A percentile compares a stretch with the other conserved stretches of the same genome.
phyloP scores from a whole-genome alignment of 2,113 vertebrate genomes.

The Hymenochirus boettgeri region DNA sequence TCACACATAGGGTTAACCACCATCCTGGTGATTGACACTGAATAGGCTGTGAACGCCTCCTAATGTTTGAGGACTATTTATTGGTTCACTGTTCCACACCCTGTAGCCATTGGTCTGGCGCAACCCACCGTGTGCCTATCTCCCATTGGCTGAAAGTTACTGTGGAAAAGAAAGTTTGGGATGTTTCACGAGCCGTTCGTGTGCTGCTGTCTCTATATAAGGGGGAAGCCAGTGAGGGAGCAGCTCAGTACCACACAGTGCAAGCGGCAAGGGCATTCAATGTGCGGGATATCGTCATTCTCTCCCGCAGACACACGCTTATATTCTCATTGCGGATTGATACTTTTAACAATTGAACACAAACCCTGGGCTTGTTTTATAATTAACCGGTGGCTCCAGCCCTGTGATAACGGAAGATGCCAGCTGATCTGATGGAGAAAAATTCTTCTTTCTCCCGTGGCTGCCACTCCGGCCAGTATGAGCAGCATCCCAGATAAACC shows the following conservation, averaged over 20 bases:
- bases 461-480: slow-evolving; percentile 86
- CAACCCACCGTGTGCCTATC: slow-evolving; percentile 88
- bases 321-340: too few species aligned
- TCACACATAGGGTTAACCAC: slow-evolving; percentile 60
- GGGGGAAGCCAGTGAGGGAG: slow-evolving; percentile 71
- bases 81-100: slow-evolving; percentile 74
- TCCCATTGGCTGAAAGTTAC: slow-evolving; percentile 94
- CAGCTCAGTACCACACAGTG: slow-evolving; percentile 56
- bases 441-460: slow-evolving; percentile 85
- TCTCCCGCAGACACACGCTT: background rate
- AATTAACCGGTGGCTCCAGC: background rate
- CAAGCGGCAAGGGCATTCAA: background rate
- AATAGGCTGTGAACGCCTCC: slow-evolving; percentile 58
- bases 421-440: slow-evolving; percentile 94
- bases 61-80: slow-evolving; percentile 67
- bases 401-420: slow-evolving; percentile 70
- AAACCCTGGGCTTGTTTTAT: too few species aligned
- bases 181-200: slow-evolving; percentile 98
- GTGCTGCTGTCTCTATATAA: slow-evolving; percentile 93
- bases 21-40: slow-evolving; percentile 69
- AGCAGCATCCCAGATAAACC: slow-evolving; percentile 92
- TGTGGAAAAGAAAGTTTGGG: slow-evolving; percentile 98
- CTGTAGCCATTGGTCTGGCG: slow-evolving; percentile 85
- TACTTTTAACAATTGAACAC: too few species aligned
- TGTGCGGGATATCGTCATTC: background rate